phyloP scores from a whole-genome alignment of 1,140 invertebrate species.

The Pemphigus obesinymphae region DNA sequence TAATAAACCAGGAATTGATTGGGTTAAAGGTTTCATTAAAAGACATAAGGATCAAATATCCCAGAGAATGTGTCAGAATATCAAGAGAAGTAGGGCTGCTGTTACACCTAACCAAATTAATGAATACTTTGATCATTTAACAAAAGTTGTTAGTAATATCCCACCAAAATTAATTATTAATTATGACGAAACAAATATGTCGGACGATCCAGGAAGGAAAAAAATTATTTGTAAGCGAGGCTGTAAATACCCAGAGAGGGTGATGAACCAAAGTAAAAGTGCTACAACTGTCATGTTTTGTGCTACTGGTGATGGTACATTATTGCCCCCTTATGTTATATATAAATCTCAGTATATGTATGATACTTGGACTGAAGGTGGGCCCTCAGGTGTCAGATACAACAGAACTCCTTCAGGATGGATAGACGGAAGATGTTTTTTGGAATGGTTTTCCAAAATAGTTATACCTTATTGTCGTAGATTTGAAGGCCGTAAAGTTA shows the following conservation, averaged over 20 bases:
- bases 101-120: slow-evolving; percentile 44
- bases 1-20: slow-evolving; percentile 31
- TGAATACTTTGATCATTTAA: slow-evolving; percentile 49
- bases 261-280: slow-evolving; percentile 39
- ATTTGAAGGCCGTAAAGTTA: slow-evolving; percentile 42
- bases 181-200: slow-evolving; percentile 52
- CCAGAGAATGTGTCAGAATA: slow-evolving; percentile 36
- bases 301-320: slow-evolving; percentile 28
- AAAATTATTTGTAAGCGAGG: slow-evolving; percentile 39
- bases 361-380: slow-evolving; percentile 48
- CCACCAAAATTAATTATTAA: slow-evolving; percentile 50
- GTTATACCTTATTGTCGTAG: slow-evolving; percentile 45
- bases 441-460: slow-evolving; percentile 49
- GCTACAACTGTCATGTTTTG: slow-evolving; percentile 42
- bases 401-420: slow-evolving; percentile 49
- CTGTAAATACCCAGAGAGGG: slow-evolving; percentile 41
- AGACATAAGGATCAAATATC: slow-evolving; percentile 27
- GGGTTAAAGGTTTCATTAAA: slow-evolving; percentile 36
- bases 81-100: slow-evolving; percentile 38
- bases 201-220: slow-evolving; percentile 39
- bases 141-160: no score
- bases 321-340: slow-evolving; percentile 49
- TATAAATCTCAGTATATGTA: slow-evolving; percentile 50
- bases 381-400: slow-evolving; percentile 47
- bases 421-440: slow-evolving; percentile 48